Percentiles rank a stretch among this genome's conserved stretches.
phyloP scores from a whole-genome alignment of 2,888 invertebrate species.

The Seladonia tumulorum region DNA sequence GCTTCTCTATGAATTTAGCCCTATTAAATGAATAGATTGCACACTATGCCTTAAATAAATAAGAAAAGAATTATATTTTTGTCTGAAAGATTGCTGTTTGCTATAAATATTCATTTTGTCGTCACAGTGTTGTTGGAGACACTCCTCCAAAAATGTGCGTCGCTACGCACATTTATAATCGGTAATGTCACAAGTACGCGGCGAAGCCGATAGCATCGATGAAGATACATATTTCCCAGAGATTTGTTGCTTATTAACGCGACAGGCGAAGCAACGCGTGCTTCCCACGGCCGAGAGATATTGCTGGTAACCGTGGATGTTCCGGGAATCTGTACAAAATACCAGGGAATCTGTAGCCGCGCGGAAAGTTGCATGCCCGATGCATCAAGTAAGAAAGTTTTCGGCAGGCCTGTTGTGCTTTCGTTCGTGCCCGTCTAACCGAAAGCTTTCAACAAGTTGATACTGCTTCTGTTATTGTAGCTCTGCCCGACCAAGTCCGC shows the following conservation, averaged over 20 bases:
- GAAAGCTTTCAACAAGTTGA: conserved; percentile 53
- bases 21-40: too few species aligned
- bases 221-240: neutral
- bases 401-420: conserved; percentile 36
- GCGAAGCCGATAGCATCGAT: neutral
- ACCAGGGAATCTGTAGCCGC: conserved; percentile 12
- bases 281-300: neutral
- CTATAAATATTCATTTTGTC: neutral
- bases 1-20: too few species aligned
- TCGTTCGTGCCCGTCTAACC: conserved; percentile 40
- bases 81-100: neutral
- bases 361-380: conserved; percentile 49
- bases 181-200: neutral
- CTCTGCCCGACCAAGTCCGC: neutral
- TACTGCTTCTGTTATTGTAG: conserved; percentile 23
- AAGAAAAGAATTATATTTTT: too few species aligned
- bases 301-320: conserved; percentile 13
- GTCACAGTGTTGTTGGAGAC: neutral
- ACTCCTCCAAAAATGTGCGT: too few species aligned
- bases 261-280: neutral
- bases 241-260: neutral
- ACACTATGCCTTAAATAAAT: too few species aligned
- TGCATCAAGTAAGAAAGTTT: conserved; percentile 54
- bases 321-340: conserved; percentile 30
- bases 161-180: neutral